Conservation (phyloP, 2,113 vertebrate species). For the Pteruthius melanotis region DNA sequence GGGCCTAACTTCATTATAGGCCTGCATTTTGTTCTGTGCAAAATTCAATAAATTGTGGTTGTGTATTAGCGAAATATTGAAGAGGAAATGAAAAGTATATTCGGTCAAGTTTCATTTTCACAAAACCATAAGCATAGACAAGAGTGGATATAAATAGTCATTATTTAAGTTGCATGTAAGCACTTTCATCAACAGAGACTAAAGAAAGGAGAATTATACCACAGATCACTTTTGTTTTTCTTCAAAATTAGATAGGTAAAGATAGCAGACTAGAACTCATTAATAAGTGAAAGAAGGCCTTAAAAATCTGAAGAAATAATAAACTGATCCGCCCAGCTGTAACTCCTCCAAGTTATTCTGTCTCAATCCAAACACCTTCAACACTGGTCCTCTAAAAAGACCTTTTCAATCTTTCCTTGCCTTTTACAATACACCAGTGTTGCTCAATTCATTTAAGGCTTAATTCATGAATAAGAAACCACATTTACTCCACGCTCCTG, state of each 20-base stretch:
- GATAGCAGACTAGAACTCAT: conserved; percentile 41
- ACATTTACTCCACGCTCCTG: conserved; percentile 46
- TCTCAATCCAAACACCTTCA: conserved; percentile 66
- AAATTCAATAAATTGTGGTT: neutral
- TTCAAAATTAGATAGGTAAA: conserved; percentile 51
- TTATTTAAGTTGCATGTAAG: conserved; percentile 37
- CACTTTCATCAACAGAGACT: conserved; percentile 22
- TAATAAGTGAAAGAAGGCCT: conserved; percentile 59
- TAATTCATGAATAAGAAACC: conserved; percentile 65
- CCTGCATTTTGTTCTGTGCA: neutral
- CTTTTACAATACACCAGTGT: conserved; percentile 65
- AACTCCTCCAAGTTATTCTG: conserved; percentile 58
- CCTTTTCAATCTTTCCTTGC: conserved; percentile 58
- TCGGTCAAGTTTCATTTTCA: conserved; percentile 34
- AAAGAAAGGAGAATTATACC: conserved; percentile 31
- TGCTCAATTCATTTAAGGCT: conserved; percentile 62
- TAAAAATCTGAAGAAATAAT: conserved; percentile 64
- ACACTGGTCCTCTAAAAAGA: conserved; percentile 47
- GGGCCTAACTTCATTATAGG: neutral
- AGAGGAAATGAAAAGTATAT: conserved; percentile 52
- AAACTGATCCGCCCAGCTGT: conserved; percentile 55
- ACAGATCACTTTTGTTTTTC: conserved; percentile 56
- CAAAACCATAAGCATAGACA: neutral
- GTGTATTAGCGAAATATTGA: neutral
- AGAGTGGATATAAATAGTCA: conserved; percentile 4